Conservation (phyloP, 2,797 vertebrate species). For the Squalus acanthias region DNA sequence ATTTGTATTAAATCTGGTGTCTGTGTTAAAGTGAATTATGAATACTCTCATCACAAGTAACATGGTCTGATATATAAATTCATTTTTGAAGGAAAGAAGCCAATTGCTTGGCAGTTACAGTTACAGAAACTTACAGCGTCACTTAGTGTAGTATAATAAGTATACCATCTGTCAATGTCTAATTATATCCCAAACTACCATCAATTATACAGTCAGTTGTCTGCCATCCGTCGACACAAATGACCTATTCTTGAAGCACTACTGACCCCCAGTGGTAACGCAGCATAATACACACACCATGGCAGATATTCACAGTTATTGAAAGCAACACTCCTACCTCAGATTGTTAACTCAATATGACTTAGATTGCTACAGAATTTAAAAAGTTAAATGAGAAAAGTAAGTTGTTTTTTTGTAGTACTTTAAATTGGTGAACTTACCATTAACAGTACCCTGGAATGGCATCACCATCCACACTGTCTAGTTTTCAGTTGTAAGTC, state of each 20-base stretch:
- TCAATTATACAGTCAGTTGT: neutral
- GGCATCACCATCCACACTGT: neutral
- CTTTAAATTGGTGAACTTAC: neutral
- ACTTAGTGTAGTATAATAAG: neutral
- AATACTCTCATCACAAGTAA: neutral
- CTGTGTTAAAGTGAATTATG: neutral
- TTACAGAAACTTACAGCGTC: neutral
- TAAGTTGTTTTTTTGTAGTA: neutral
- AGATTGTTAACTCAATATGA: neutral
- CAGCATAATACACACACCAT: neutral
- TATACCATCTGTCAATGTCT: constrained; percentile 35
- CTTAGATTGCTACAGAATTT: neutral
- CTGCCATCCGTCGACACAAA: neutral
- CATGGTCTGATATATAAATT: neutral
- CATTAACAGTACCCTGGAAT: neutral
- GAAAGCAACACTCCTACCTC: neutral
- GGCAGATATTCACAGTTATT: neutral
- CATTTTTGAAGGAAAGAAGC: neutral
- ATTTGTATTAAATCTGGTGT: neutral
- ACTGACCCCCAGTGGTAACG: constrained; percentile 22
- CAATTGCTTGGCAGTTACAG: neutral
- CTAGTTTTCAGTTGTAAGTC: neutral
- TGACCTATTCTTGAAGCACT: neutral
- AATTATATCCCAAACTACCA: constrained; percentile 21
- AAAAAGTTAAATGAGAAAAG: neutral